phyloP scores from a whole-genome alignment of 2,888 invertebrate genomes.

The Yponomeuta evonymella region DNA sequence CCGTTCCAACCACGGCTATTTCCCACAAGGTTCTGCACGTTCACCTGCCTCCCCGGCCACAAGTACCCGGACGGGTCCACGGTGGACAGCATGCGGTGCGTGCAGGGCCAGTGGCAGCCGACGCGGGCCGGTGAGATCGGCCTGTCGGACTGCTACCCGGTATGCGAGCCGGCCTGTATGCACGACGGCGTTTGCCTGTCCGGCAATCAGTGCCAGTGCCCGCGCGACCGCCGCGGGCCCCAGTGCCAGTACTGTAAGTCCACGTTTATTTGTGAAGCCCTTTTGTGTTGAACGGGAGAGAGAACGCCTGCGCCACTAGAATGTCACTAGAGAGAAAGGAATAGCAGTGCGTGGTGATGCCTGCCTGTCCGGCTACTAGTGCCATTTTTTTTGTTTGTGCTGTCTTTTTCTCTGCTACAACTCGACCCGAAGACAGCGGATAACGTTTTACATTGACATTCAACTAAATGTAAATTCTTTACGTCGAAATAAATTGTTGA shows the following conservation, averaged over 20 bases:
- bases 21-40: slow-evolving; percentile 76
- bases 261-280: neutral
- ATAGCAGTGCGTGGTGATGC: slow-evolving; percentile 61
- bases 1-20: too few relatives aligned
- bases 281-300: too few relatives aligned
- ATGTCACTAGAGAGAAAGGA: neutral
- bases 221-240: slow-evolving; percentile 80
- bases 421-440: too few relatives aligned
- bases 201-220: slow-evolving; percentile 86
- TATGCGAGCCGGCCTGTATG: slow-evolving; percentile 80
- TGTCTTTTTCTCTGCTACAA: too few relatives aligned
- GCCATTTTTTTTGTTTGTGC: slow-evolving; percentile 56
- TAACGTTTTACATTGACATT: too few relatives aligned
- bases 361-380: slow-evolving; percentile 85
- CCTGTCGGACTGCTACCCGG: slow-evolving; percentile 83
- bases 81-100: slow-evolving; percentile 81
- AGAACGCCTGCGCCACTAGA: neutral
- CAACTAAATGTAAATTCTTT: too few relatives aligned
- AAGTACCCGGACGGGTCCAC: slow-evolving; percentile 83
- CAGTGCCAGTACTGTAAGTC: slow-evolving; percentile 80
- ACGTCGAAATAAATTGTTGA: too few relatives aligned
- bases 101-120: slow-evolving; percentile 81
- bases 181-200: slow-evolving; percentile 90
- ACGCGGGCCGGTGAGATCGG: slow-evolving; percentile 76
- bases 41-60: slow-evolving; percentile 80